Evolutionary conservation across 2,113 vertebrate species (phyloP).

Genomic region (Taxidea taxus): DNA sequence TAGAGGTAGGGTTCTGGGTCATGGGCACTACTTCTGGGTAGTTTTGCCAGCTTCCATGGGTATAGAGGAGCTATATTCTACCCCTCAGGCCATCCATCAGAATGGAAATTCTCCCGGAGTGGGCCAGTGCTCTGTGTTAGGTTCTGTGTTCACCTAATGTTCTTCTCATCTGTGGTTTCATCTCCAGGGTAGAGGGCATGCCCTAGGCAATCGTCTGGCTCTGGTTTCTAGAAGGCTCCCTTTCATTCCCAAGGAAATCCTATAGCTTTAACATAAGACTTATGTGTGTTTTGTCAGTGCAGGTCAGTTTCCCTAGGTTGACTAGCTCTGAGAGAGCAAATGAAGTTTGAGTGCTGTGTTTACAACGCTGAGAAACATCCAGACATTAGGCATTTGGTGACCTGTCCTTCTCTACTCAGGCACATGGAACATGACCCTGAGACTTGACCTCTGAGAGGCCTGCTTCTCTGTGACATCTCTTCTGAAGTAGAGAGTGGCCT

Average conservation of each 20-base stretch:
- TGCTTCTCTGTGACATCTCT: conserved; percentile 48
- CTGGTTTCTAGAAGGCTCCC: background rate
- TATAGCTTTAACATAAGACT: background rate
- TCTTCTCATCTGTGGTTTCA: background rate
- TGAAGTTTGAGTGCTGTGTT: background rate
- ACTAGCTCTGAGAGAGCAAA: background rate
- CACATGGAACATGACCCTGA: background rate
- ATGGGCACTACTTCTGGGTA: background rate
- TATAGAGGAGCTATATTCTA: background rate
- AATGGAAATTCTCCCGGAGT: background rate
- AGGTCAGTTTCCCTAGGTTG: background rate
- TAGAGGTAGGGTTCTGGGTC: background rate
- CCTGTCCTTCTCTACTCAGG: background rate
- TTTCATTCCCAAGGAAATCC: background rate
- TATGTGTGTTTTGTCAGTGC: background rate
- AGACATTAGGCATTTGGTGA: background rate
- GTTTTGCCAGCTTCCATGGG: background rate
- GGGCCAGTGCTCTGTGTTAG: background rate
- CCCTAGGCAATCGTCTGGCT: background rate
- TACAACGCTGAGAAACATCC: background rate
- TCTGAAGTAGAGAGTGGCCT: conserved; percentile 15
- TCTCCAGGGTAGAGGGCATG: background rate
- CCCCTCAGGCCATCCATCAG: background rate
- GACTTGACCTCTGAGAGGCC: background rate
- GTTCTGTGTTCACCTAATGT: background rate